Conservation (phyloP, 1,140 invertebrate genomes). For the Grapholita molesta region DNA sequence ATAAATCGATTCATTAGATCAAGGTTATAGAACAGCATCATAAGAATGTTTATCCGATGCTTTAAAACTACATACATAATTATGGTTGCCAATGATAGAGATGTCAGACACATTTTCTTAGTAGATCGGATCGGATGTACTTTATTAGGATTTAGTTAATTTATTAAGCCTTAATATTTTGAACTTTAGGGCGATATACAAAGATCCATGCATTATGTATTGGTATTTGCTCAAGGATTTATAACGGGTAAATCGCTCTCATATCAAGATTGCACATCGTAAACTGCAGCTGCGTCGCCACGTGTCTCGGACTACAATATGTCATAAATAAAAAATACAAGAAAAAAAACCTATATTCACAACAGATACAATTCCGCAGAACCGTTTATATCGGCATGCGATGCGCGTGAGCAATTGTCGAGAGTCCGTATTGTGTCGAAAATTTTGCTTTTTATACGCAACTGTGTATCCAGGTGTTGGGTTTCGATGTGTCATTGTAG, state of each 20-base stretch:
- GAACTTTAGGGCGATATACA: background rate
- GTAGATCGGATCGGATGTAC: too few relatives aligned
- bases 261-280: background rate
- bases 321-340: slow-evolving; percentile 11
- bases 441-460: background rate
- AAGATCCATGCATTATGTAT: background rate
- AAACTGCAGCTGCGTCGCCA: slow-evolving; percentile 30
- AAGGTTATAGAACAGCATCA: background rate
- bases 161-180: background rate
- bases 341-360: background rate
- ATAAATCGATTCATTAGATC: background rate
- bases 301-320: slow-evolving; percentile 29
- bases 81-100: background rate
- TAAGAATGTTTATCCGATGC: background rate
- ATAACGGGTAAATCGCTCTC: background rate
- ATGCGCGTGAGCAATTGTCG: slow-evolving; percentile 12
- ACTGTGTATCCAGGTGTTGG: background rate
- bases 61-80: background rate
- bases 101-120: too few relatives aligned
- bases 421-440: slow-evolving; percentile 7
- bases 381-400: slow-evolving; percentile 9
- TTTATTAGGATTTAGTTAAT: too few relatives aligned
- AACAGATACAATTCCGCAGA: slow-evolving; percentile 8
- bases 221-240: background rate
- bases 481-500: background rate